phyloP scores from a whole-genome alignment of 2,113 vertebrate species.

The Isichthys henryi region DNA sequence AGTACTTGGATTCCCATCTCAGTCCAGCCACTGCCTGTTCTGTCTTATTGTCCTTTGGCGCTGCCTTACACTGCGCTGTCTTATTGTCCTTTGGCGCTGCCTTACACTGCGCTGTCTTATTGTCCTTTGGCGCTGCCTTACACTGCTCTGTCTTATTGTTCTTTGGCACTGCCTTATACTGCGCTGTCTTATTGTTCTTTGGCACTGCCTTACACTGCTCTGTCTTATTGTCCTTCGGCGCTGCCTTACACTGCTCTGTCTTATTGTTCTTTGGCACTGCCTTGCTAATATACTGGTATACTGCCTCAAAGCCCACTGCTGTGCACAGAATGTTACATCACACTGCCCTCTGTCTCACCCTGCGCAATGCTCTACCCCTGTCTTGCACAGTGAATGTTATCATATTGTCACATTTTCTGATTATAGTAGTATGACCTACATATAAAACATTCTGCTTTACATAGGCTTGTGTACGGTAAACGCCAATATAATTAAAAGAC shows the following conservation, averaged over 20 bases:
- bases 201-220: too few species aligned
- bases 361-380: not conserved
- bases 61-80: too few species aligned
- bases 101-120: too few species aligned
- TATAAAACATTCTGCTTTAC: not conserved
- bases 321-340: not conserved
- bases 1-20: not conserved
- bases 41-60: too few species aligned
- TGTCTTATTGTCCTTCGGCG: too few species aligned
- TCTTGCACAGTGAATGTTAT: not conserved
- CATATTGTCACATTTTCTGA: not conserved
- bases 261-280: not conserved
- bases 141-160: too few species aligned
- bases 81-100: too few species aligned
- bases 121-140: too few species aligned
- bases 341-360: not conserved
- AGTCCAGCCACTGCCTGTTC: not conserved
- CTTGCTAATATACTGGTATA: not conserved
- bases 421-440: not conserved
- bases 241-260: too few species aligned
- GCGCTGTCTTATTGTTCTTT: too few species aligned
- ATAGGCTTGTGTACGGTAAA: not conserved
- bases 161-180: too few species aligned
- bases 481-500: not conserved
- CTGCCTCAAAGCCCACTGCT: not conserved